Evolutionary conservation across 2,888 invertebrate species (phyloP).

Genomic region (Nomada lathburiana): DNA sequence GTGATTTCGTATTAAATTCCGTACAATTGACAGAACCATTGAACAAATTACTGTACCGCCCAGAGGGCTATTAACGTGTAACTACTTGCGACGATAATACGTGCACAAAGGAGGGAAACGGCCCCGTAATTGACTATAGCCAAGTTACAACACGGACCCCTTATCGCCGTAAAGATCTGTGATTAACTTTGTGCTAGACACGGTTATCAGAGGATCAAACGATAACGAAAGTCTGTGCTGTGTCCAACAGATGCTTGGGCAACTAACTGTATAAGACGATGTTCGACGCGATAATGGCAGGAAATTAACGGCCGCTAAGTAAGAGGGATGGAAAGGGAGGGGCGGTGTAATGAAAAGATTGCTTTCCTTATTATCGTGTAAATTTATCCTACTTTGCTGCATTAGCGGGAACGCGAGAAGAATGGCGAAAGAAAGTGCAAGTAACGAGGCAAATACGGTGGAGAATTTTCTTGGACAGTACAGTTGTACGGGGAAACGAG

Average conservation of each 20-base stretch:
- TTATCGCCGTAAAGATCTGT: slow-evolving; percentile 24
- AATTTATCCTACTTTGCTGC: slow-evolving; percentile 57
- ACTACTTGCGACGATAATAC: slow-evolving; percentile 5
- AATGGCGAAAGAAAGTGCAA: slow-evolving; percentile 28
- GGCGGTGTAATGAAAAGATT: slow-evolving; percentile 63
- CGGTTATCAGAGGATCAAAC: slow-evolving; percentile 18
- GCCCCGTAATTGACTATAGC: neutral
- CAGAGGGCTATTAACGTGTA: neutral
- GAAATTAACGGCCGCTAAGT: slow-evolving; percentile 63
- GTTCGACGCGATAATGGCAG: slow-evolving; percentile 60
- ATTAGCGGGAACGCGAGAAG: slow-evolving; percentile 25
- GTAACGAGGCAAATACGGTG: neutral
- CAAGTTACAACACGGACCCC: neutral
- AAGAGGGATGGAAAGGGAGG: slow-evolving; percentile 43
- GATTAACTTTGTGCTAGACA: slow-evolving; percentile 33
- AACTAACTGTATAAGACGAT: slow-evolving; percentile 60
- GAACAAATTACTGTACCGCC: neutral
- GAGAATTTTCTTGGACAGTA: neutral
- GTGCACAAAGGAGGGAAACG: slow-evolving; percentile 2
- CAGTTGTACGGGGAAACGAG: no score
- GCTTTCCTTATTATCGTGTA: slow-evolving; percentile 67
- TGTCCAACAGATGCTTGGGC: slow-evolving; percentile 38
- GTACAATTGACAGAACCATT: neutral
- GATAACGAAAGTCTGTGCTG: slow-evolving; percentile 52
- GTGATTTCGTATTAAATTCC: no score